phyloP scores from a whole-genome alignment of 2,797 vertebrate genomes.

The Odontamblyopus lacepedii region DNA sequence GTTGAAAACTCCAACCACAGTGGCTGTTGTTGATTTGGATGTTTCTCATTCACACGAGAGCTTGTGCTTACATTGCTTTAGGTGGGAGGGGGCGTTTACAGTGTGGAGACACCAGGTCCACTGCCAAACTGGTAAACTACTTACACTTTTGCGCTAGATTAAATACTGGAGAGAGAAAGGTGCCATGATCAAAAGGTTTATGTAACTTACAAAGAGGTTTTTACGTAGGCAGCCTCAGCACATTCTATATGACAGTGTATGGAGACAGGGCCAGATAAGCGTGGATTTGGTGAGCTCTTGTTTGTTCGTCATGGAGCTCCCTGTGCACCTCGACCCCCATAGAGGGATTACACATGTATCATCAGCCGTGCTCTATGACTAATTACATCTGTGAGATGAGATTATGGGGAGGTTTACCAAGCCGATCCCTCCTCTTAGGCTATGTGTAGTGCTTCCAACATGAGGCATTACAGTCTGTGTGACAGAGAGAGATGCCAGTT shows the following conservation, averaged over 20 bases:
- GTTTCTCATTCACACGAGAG: constrained; percentile 66
- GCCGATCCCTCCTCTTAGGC: constrained; percentile 75
- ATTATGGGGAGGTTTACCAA: constrained; percentile 79
- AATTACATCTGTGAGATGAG: constrained; percentile 84
- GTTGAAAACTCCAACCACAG: constrained; percentile 65
- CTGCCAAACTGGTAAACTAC: constrained; percentile 29
- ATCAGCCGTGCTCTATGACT: constrained; percentile 80
- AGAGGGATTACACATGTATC: constrained; percentile 80
- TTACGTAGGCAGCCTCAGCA: constrained; percentile 58
- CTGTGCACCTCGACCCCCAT: constrained; percentile 66
- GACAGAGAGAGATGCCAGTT: constrained; percentile 62
- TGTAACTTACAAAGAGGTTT: constrained; percentile 60
- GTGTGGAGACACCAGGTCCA: constrained; percentile 47
- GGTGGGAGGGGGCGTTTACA: constrained; percentile 46
- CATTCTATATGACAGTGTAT: constrained; percentile 37
- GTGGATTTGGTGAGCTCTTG: constrained; percentile 64
- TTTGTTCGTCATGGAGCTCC: constrained; percentile 65
- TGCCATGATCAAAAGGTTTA: constrained; percentile 49
- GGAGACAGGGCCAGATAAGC: constrained; percentile 66
- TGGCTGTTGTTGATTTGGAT: constrained; percentile 66
- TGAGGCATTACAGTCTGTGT: constrained; percentile 63
- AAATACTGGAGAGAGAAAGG: constrained; percentile 32
- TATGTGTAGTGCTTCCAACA: constrained; percentile 75
- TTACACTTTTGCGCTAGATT: constrained; percentile 29
- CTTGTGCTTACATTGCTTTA: constrained; percentile 54